phyloP scores from a whole-genome alignment of 1,140 invertebrate species.

The Aphelenchoides besseyi region DNA sequence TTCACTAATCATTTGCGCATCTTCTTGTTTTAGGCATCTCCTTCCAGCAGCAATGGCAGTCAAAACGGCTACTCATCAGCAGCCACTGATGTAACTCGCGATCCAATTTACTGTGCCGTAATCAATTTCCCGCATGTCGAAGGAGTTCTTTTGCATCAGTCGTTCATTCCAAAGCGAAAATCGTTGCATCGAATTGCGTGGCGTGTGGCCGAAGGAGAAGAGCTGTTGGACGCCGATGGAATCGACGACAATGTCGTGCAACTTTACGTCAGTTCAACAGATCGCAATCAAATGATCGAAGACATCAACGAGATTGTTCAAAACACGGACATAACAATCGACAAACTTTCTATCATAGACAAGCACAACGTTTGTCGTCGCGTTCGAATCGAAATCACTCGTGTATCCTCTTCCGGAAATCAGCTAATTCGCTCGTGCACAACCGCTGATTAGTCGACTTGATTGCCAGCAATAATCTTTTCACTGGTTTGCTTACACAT shows the following conservation, averaged over 20 bases:
- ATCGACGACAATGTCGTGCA: conserved; percentile 46
- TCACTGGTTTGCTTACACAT: too few relatives aligned
- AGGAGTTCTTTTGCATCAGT: conserved; percentile 43
- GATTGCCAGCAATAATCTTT: too few relatives aligned
- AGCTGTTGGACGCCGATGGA: conserved; percentile 43
- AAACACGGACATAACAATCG: conserved; percentile 42
- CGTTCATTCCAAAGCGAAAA: conserved; percentile 32
- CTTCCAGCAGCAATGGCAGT: conserved; percentile 6
- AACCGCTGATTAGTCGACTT: conserved; percentile 42
- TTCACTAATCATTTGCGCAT: too few relatives aligned
- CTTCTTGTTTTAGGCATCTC: background rate
- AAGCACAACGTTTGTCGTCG: conserved; percentile 36
- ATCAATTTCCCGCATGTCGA: conserved; percentile 47
- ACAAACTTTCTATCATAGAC: conserved; percentile 40
- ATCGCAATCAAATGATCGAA: conserved; percentile 26
- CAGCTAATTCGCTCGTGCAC: conserved; percentile 47
- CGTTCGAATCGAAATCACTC: conserved; percentile 19
- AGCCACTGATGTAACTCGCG: conserved; percentile 6
- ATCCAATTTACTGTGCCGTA: conserved; percentile 30
- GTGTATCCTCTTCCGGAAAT: conserved; percentile 39
- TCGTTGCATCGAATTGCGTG: conserved; percentile 40
- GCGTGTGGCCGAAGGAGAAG: conserved; percentile 48
- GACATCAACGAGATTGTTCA: conserved; percentile 35
- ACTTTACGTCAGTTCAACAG: conserved; percentile 28
- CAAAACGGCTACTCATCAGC: conserved; percentile 15